These are phyloP conservation scores for Coryphaenoides rupestris DNA, from an alignment of 2,113 vertebrate species.

Conservation along the genomic window DNA sequence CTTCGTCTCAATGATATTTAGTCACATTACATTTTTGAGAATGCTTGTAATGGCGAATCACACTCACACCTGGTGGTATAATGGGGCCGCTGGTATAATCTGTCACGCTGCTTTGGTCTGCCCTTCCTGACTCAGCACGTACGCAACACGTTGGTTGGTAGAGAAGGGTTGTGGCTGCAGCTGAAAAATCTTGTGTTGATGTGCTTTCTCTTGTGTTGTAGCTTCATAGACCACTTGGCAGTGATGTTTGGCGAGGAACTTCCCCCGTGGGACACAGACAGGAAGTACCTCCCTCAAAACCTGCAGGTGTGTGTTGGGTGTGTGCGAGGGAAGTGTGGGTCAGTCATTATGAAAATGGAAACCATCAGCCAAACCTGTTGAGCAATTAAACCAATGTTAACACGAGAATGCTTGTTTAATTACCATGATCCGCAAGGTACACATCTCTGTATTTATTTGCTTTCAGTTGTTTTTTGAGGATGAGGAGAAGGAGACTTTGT, in stretches of 20 bases:
- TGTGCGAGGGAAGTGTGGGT: neutral
- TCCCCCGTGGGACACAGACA: conserved; percentile 88
- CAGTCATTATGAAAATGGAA: neutral
- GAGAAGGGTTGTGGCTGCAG: too few relatives aligned
- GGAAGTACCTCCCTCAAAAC: conserved; percentile 81
- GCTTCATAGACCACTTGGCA: conserved; percentile 86
- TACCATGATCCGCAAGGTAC: neutral
- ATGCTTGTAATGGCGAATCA: too few relatives aligned
- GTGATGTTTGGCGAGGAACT: conserved; percentile 89
- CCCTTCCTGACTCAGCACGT: too few relatives aligned
- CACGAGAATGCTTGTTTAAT: neutral
- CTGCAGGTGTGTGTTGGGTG: conserved; percentile 80
- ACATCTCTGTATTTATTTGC: neutral
- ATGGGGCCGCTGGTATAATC: too few relatives aligned
- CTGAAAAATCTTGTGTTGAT: too few relatives aligned
- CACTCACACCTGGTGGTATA: too few relatives aligned
- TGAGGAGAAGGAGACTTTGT: conserved; percentile 70
- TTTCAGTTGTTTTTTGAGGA: conserved; percentile 90
- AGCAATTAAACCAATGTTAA: neutral
- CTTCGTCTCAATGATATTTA: too few relatives aligned
- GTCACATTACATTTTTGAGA: too few relatives aligned
- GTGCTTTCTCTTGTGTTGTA: conserved; percentile 41
- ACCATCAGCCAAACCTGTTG: neutral
- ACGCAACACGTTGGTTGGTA: too few relatives aligned
- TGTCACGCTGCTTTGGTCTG: too few relatives aligned